Conservation (phyloP, 2,888 invertebrate genomes). For the Eilema griseolum region DNA sequence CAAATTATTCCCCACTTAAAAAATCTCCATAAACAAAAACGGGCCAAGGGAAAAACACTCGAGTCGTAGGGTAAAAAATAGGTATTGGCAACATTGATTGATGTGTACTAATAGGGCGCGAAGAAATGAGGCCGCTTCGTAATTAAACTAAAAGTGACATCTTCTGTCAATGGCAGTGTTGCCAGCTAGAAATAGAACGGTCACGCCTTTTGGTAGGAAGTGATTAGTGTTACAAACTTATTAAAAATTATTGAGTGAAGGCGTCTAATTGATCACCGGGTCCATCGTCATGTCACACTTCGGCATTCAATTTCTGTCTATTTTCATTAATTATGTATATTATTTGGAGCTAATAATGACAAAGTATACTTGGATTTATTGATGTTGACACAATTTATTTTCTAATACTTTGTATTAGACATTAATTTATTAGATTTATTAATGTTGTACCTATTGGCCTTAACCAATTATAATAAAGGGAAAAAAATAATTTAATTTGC, state of each 20-base stretch:
- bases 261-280: conserved; percentile 78
- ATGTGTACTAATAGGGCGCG: conserved; percentile 87
- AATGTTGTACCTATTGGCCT: background rate
- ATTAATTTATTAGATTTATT: no score
- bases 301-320: conserved; percentile 54
- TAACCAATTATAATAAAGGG: background rate
- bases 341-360: conserved; percentile 13
- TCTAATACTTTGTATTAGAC: background rate
- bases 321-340: conserved; percentile 49
- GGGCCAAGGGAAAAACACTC: conserved; percentile 78
- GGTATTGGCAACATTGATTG: conserved; percentile 88
- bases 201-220: conserved; percentile 84
- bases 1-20: conserved; percentile 87
- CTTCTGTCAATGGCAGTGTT: conserved; percentile 83
- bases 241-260: conserved; percentile 87
- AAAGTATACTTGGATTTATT: conserved; percentile 3
- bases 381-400: background rate
- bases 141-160: conserved; percentile 86
- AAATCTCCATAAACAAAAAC: conserved; percentile 86
- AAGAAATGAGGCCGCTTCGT: conserved; percentile 84
- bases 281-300: conserved; percentile 65
- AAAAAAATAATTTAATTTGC: conserved; percentile 31
- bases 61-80: conserved; percentile 81
- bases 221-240: conserved; percentile 84
- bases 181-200: conserved; percentile 82